Percentiles rank a stretch among this genome's conserved stretches.
Evolutionary conservation across 2,113 vertebrate genomes (phyloP).

Genomic region (Leptodactylus fuscus): DNA sequence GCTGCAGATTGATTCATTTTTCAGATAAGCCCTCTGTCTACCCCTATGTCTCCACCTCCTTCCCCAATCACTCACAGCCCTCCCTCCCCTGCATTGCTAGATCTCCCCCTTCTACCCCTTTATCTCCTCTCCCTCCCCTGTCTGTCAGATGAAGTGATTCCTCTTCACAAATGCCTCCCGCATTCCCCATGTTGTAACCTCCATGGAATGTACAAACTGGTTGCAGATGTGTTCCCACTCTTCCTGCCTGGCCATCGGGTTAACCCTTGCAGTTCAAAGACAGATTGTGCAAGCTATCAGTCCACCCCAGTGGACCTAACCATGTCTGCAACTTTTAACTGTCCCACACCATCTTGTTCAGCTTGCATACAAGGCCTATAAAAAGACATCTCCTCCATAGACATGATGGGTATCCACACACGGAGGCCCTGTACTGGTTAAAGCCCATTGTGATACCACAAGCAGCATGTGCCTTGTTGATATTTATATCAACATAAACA

Average conservation of each 20-base stretch:
- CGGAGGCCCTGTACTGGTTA: neutral
- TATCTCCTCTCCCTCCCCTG: conserved; percentile 54
- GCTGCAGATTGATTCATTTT: conserved; percentile 43
- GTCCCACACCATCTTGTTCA: neutral
- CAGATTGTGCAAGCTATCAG: neutral
- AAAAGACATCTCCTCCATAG: neutral
- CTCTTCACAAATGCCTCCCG: conserved; percentile 54
- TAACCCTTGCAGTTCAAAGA: conserved; percentile 36
- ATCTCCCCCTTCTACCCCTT: conserved; percentile 47
- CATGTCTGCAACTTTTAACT: neutral
- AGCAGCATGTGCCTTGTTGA: neutral
- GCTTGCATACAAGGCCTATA: neutral
- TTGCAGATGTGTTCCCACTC: conserved; percentile 57
- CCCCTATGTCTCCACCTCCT: conserved; percentile 41
- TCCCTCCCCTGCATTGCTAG: conserved; percentile 25
- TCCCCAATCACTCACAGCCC: neutral
- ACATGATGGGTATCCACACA: too few relatives aligned
- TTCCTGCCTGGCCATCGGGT: conserved; percentile 15
- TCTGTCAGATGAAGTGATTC: conserved; percentile 56
- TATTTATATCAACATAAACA: conserved; percentile 16
- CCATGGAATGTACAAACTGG: conserved; percentile 56
- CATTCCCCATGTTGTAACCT: conserved; percentile 56
- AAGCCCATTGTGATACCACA: neutral
- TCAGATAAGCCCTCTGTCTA: conserved; percentile 27
- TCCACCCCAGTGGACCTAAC: neutral